Percentiles rank a stretch among this genome's conserved stretches.
These are phyloP conservation scores for Punctoribates punctum DNA, from an alignment of 2,888 invertebrate genomes.

Conservation along the genomic window DNA sequence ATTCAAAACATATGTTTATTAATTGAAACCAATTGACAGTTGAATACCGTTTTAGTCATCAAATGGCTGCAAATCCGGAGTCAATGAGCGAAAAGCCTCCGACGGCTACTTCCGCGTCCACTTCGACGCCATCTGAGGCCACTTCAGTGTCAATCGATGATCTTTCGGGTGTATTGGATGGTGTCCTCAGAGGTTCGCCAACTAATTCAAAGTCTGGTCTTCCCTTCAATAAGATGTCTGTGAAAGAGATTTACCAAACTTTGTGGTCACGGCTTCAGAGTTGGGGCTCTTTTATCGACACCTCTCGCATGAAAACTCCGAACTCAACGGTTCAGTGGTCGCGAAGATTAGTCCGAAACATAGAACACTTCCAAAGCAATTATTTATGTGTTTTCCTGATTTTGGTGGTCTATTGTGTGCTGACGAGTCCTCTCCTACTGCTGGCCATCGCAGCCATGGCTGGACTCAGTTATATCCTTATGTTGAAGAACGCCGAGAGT, in stretches of 20 bases:
- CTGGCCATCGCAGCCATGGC: constrained; percentile 75
- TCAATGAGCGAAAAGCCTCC: neutral
- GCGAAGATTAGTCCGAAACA: constrained; percentile 46
- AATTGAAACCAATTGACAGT: too few species aligned
- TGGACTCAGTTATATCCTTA: constrained; percentile 72
- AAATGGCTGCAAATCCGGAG: neutral
- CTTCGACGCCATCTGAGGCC: neutral
- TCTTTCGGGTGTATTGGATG: constrained; percentile 42
- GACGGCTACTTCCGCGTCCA: too few species aligned
- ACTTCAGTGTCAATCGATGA: constrained; percentile 18
- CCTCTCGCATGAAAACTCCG: constrained; percentile 65
- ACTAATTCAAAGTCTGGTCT: constrained; percentile 21
- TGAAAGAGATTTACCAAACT: constrained; percentile 54
- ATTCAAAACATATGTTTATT: neutral
- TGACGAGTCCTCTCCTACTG: constrained; percentile 82
- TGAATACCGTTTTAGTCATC: too few species aligned
- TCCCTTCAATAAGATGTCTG: constrained; percentile 34
- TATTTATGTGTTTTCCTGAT: constrained; percentile 84
- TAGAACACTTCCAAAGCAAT: constrained; percentile 58
- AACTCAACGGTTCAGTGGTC: constrained; percentile 65
- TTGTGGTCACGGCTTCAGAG: constrained; percentile 64
- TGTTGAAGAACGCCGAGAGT: constrained; percentile 60
- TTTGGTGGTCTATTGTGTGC: constrained; percentile 79
- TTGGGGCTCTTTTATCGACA: constrained; percentile 66
- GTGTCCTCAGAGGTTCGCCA: constrained; percentile 36